A percentile compares a stretch with the other conserved stretches of the same genome.
Conservation (phyloP, 2,113 vertebrate species). For the Myotis davidii region DNA sequence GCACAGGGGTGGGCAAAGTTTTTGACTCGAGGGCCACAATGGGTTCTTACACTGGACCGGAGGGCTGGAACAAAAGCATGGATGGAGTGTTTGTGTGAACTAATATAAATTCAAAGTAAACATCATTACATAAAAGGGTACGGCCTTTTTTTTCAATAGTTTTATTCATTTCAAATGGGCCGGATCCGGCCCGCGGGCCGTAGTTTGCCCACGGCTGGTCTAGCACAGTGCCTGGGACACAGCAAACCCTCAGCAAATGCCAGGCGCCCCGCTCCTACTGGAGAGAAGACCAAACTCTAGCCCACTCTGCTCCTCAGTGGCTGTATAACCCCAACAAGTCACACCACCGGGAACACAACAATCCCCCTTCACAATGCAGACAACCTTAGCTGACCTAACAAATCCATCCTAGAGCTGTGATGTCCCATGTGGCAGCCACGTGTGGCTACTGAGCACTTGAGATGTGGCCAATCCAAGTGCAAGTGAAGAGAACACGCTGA, state of each 20-base stretch:
- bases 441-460: neutral
- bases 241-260: neutral
- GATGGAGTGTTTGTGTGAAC: too few relatives aligned
- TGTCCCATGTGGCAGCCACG: neutral
- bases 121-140: too few relatives aligned
- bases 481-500: neutral
- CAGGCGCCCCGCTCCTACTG: neutral
- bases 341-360: neutral
- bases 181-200: too few relatives aligned
- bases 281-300: neutral
- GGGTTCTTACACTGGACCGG: too few relatives aligned
- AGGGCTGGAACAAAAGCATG: too few relatives aligned
- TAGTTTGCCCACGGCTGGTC: too few relatives aligned
- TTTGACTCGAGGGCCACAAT: too few relatives aligned
- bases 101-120: too few relatives aligned
- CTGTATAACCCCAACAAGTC: neutral
- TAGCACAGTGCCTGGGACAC: neutral
- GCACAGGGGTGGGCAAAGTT: too few relatives aligned
- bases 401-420: neutral
- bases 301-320: neutral
- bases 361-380: neutral
- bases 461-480: neutral
- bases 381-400: neutral
- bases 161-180: too few relatives aligned
- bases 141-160: too few relatives aligned